A percentile compares a stretch with the other conserved stretches of the same genome.
These are phyloP conservation scores for Drosophila kambysellisi DNA, from an alignment of 2,888 invertebrate species.

Conservation along the genomic window DNA sequence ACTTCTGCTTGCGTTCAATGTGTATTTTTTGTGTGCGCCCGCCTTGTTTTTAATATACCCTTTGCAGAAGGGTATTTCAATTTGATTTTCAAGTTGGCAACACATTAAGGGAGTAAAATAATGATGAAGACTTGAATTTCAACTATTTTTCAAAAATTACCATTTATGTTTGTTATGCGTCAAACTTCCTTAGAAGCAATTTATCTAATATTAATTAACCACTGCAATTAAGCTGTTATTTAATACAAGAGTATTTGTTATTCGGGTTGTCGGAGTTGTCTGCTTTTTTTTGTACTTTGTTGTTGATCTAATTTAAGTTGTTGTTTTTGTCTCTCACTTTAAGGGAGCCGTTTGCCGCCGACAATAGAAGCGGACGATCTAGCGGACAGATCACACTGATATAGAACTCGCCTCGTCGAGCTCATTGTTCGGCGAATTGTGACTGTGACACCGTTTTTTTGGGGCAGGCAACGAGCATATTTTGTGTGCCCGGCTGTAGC, in stretches of 20 bases:
- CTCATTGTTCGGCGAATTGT: conserved; percentile 68
- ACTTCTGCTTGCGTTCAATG: conserved; percentile 13
- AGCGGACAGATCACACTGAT: conserved; percentile 17
- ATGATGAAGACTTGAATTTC: not conserved
- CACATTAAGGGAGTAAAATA: not conserved
- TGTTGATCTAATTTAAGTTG: conserved; percentile 44
- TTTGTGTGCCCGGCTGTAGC: conserved; percentile 55
- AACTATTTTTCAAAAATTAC: not conserved
- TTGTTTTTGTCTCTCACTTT: conserved; percentile 42
- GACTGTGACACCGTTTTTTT: conserved; percentile 66
- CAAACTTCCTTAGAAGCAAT: not conserved
- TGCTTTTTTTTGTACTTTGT: not conserved
- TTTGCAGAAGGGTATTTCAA: not conserved
- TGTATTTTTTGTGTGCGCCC: conserved; percentile 11
- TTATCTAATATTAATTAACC: not conserved
- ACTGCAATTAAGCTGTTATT: not conserved
- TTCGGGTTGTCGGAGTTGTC: not conserved
- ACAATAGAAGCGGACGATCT: conserved; percentile 47
- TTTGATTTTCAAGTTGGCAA: not conserved
- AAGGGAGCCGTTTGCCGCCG: conserved; percentile 55
- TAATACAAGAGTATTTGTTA: not conserved
- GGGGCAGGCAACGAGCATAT: conserved; percentile 4
- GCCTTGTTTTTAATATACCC: conserved; percentile 13
- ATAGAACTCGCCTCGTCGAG: conserved; percentile 36
- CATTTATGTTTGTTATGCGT: not conserved